A percentile compares a stretch with the other conserved stretches of the same genome.
Evolutionary conservation across 2,797 vertebrate species (phyloP).

Genomic region (Pagetopsis macropterus): DNA sequence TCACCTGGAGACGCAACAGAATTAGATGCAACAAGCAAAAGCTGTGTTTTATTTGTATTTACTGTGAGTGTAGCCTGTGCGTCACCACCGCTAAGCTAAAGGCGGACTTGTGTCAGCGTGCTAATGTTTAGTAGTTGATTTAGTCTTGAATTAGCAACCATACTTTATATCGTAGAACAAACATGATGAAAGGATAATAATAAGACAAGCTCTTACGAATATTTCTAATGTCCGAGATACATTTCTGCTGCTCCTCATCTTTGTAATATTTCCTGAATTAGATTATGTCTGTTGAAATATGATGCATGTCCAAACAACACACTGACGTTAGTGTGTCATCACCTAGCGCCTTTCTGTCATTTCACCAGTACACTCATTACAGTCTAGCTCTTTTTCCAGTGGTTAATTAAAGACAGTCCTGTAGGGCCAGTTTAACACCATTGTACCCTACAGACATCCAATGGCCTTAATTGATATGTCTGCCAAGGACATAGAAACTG

Average conservation of each 20-base stretch:
- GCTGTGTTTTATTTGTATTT: too few relatives aligned
- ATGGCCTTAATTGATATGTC: constrained; percentile 39
- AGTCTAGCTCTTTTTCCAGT: not conserved
- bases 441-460: constrained; percentile 30
- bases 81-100: too few relatives aligned
- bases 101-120: too few relatives aligned
- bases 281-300: not conserved
- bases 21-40: too few relatives aligned
- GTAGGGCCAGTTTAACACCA: constrained; percentile 28
- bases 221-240: not conserved
- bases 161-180: too few relatives aligned
- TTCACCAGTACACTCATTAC: not conserved
- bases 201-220: too few relatives aligned
- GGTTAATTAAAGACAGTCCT: constrained; percentile 41
- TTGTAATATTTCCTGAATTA: not conserved
- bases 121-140: too few relatives aligned
- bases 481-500: constrained; percentile 8
- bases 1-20: too few relatives aligned
- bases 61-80: too few relatives aligned
- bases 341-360: not conserved
- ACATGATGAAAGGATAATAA: too few relatives aligned
- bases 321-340: not conserved
- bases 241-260: not conserved
- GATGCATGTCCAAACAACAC: not conserved
- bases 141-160: too few relatives aligned